phyloP scores from a whole-genome alignment of 2,113 vertebrate species.

The Coryphaenoides rupestris region DNA sequence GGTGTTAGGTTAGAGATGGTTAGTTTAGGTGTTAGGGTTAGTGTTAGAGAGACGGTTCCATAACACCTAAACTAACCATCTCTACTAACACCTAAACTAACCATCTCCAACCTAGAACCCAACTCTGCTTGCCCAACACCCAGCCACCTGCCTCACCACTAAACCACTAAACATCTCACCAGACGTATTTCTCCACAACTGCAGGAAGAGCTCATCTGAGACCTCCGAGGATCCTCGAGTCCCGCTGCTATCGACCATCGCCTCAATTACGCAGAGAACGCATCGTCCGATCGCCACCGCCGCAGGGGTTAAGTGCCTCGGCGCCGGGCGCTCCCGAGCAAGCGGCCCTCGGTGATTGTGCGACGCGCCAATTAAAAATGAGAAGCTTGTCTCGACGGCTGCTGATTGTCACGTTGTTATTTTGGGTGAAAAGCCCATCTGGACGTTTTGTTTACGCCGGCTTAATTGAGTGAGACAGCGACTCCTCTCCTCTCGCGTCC shows the following conservation, averaged over 20 bases:
- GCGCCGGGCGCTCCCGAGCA: slow-evolving; percentile 9
- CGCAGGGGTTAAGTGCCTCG: background rate
- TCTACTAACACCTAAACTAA: too few species aligned
- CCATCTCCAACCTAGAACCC: too few species aligned
- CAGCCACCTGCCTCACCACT: too few species aligned
- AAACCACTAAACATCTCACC: too few species aligned
- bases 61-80: too few species aligned
- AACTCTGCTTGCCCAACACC: too few species aligned
- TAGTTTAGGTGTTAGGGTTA: too few species aligned
- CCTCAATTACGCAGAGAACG: slow-evolving; percentile 4
- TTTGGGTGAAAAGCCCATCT: slow-evolving; percentile 30
- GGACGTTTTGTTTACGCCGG: slow-evolving; percentile 10
- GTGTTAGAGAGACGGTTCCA: too few species aligned
- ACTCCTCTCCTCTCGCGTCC: slow-evolving; percentile 3
- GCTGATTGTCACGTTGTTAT: slow-evolving; percentile 38
- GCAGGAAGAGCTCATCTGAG: too few species aligned
- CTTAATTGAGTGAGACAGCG: slow-evolving; percentile 25
- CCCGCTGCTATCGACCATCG: background rate
- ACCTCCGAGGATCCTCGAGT: background rate
- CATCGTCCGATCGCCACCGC: background rate
- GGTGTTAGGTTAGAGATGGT: too few species aligned
- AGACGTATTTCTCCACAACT: too few species aligned
- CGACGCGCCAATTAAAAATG: slow-evolving; percentile 29
- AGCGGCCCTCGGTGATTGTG: slow-evolving; percentile 9
- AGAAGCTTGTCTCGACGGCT: slow-evolving; percentile 29